Base-by-base conservation (phyloP, 2,888 invertebrate genomes). In the Aromia moschata region DNA sequence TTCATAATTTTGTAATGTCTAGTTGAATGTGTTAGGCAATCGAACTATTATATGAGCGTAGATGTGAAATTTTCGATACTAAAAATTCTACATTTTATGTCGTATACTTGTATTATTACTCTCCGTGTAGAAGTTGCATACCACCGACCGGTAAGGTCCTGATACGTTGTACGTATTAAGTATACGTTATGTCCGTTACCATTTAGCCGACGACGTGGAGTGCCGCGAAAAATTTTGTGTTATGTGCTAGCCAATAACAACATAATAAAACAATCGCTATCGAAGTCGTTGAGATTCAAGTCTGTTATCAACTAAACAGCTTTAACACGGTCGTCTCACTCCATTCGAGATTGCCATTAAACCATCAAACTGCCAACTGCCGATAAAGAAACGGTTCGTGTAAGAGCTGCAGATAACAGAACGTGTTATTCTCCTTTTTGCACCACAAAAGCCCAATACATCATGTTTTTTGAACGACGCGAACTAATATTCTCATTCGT, bases 361-460 rank as follows among this genome's bases (percentile, higher is more conserved):
- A 45, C 7, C 31, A 46, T 46, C 36, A 33, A 46, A 46, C 36
- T 33, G 46, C 46, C 46, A 46, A 46, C 46, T 46, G 36, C 36
- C 36, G 46, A 33, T 46, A 33, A 33, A 46, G 46, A 46, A 46
- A 33, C 33, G 54, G 47, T 51, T 47, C 53, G 38, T 41, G 43
- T 62, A 59, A 58, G 53, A 58, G 59, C 44, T 30, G 20, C 44
- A 57, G 63, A 63, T 63, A 60, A 63, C 49, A 60, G 55, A 58
- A 58, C 57, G 46, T 54, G 63, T 60, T 58, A 43, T 49, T 37
- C 55, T 10, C 36, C 43, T 57, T 60, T 62, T 62, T 40, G 52
- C 61, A 41, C 30, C 55, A 41, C 51, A 55, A 61, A 49, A 58
- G 58, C 51, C 51, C 31, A 55, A 62, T 62, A 58, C 58, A 62